These are phyloP conservation scores for Microcebus lehilahytsara DNA, from an alignment of 2,113 vertebrate genomes.

Conservation along the genomic window DNA sequence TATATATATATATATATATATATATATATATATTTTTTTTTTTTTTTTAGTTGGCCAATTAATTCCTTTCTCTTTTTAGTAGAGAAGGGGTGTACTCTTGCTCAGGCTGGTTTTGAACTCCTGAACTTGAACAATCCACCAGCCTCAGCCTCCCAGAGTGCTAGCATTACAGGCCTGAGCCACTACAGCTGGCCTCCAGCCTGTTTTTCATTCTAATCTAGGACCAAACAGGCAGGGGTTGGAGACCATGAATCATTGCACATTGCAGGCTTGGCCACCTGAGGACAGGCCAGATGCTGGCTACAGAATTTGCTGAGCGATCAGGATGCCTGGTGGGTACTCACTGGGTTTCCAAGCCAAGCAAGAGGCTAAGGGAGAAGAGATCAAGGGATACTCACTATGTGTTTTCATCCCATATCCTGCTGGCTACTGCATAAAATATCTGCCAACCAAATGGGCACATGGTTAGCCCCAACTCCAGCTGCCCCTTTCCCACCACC, in stretches of 20 bases:
- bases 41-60: no score
- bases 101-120: no score
- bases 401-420: constrained; percentile 71
- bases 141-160: no score
- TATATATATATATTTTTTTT: no score
- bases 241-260: neutral
- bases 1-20: no score
- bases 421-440: constrained; percentile 71
- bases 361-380: neutral
- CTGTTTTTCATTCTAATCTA: neutral
- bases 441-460: constrained; percentile 68
- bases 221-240: neutral
- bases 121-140: no score
- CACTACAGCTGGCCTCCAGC: neutral
- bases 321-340: neutral
- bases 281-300: neutral
- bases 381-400: constrained; percentile 77
- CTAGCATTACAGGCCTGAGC: no score
- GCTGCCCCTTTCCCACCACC: neutral
- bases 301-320: neutral
- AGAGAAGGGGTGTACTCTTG: no score
- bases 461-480: neutral
- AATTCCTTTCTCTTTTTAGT: no score
- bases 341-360: neutral
- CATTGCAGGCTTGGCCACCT: neutral